A percentile compares a stretch with the other conserved stretches of the same genome.
These are phyloP conservation scores for Bufo gargarizans DNA, from an alignment of 2,113 vertebrate genomes.

Conservation along the genomic window DNA sequence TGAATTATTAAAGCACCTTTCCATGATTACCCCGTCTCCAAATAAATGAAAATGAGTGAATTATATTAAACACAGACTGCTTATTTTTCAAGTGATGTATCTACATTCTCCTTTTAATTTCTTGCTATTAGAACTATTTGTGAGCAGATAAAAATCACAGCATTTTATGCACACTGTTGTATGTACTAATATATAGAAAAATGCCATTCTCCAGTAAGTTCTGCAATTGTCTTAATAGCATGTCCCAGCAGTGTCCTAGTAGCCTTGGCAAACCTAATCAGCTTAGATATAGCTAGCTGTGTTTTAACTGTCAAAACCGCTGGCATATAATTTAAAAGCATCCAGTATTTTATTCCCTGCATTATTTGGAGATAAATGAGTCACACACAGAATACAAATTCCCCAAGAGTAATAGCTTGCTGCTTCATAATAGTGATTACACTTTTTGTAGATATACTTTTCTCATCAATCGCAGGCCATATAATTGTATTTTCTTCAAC, in stretches of 20 bases:
- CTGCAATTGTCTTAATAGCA: conserved; percentile 42
- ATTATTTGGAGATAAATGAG: conserved; percentile 53
- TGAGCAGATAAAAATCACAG: background rate
- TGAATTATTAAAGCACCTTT: background rate
- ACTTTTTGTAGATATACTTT: conserved; percentile 45
- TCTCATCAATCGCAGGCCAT: conserved; percentile 41
- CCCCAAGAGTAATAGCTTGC: conserved; percentile 16
- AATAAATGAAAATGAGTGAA: background rate
- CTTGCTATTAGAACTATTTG: conserved; percentile 12
- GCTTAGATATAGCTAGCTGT: conserved; percentile 37
- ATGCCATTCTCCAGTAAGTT: conserved; percentile 1
- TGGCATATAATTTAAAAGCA: conserved; percentile 55
- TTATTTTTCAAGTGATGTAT: background rate
- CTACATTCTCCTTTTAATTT: background rate
- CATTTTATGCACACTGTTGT: conserved; percentile 5
- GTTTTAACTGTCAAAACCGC: conserved; percentile 47
- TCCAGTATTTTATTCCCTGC: conserved; percentile 51
- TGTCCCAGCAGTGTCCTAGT: conserved; percentile 48
- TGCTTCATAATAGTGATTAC: conserved; percentile 54
- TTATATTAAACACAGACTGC: background rate
- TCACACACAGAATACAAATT: conserved; percentile 20
- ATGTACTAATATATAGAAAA: conserved; percentile 26
- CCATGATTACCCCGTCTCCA: background rate
- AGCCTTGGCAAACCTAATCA: conserved; percentile 40
- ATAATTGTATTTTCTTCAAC: conserved; percentile 59